phyloP scores from a whole-genome alignment of 2,113 vertebrate species.

The Cheirogaleus medius region DNA sequence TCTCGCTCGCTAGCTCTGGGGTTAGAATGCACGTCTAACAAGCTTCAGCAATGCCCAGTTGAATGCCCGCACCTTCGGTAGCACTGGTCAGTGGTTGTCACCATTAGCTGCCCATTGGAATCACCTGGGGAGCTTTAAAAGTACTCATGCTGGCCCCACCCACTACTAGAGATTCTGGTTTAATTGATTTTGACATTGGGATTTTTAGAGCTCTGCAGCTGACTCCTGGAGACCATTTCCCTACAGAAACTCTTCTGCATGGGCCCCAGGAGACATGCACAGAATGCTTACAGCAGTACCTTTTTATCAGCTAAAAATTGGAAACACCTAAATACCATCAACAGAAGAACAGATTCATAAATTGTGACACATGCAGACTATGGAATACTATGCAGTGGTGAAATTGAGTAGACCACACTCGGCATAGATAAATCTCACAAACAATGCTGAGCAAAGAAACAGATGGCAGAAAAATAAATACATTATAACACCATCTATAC shows the following conservation, averaged over 20 bases:
- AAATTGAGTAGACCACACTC: background rate
- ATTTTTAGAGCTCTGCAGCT: background rate
- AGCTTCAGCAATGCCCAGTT: background rate
- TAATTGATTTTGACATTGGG: background rate
- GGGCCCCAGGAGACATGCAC: background rate
- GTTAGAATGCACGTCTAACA: fast-evolving
- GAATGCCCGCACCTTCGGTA: background rate
- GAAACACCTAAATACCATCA: background rate
- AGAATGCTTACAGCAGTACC: background rate
- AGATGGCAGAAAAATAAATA: background rate
- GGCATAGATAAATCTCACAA: background rate
- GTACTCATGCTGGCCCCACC: fast-evolving
- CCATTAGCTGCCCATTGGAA: background rate
- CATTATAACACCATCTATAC: background rate
- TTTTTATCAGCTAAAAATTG: background rate
- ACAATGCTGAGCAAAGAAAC: background rate
- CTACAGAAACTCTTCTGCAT: background rate
- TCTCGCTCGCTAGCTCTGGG: background rate
- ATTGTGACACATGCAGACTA: background rate
- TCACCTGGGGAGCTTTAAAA: background rate
- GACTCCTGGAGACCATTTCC: background rate
- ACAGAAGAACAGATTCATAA: background rate
- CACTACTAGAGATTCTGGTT: background rate
- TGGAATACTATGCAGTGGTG: background rate
- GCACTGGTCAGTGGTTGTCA: background rate